Percentiles rank a stretch among this genome's conserved stretches.
These are phyloP conservation scores for Prionailurus bengalensis DNA, from an alignment of 2,113 vertebrate genomes.

Conservation along the genomic window DNA sequence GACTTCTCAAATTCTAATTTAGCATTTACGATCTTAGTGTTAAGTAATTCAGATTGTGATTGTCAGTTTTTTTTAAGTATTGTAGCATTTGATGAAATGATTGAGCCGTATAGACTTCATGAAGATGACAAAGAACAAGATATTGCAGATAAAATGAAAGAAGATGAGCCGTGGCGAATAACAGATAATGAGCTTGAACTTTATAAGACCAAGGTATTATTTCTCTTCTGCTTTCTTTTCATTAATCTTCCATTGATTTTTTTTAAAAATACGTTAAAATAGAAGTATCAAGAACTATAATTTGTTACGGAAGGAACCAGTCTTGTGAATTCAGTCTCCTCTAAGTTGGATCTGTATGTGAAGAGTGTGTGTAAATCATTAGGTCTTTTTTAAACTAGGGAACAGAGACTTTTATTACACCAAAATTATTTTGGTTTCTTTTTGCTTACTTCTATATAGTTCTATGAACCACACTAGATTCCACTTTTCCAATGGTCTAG, in stretches of 20 bases:
- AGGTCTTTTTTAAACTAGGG: not conserved
- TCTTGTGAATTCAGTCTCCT: slow-evolving; percentile 4
- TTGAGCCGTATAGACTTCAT: slow-evolving; percentile 96
- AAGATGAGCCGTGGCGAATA: slow-evolving; percentile 98
- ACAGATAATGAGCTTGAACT: slow-evolving; percentile 98
- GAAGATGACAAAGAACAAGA: slow-evolving; percentile 99
- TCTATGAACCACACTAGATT: not conserved
- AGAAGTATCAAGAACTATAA: not conserved
- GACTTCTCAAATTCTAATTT: slow-evolving; percentile 19
- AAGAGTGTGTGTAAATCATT: not conserved
- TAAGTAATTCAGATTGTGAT: slow-evolving; percentile 52
- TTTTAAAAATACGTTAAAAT: not conserved
- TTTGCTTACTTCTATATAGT: not conserved
- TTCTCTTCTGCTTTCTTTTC: not conserved
- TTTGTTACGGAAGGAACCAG: not conserved
- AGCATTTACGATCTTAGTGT: not conserved
- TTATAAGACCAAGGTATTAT: slow-evolving; percentile 95
- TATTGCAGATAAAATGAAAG: slow-evolving; percentile 96
- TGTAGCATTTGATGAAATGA: slow-evolving; percentile 95
- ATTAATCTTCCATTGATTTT: not conserved
- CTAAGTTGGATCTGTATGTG: not conserved
- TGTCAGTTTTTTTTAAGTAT: slow-evolving; percentile 86
- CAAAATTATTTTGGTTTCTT: slow-evolving; percentile 21
- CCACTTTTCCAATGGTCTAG: not conserved
- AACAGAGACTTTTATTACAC: slow-evolving; percentile 20